These are phyloP conservation scores for Zaprionus davidi DNA, from an alignment of 1,140 invertebrate genomes.

Conservation along the genomic window DNA sequence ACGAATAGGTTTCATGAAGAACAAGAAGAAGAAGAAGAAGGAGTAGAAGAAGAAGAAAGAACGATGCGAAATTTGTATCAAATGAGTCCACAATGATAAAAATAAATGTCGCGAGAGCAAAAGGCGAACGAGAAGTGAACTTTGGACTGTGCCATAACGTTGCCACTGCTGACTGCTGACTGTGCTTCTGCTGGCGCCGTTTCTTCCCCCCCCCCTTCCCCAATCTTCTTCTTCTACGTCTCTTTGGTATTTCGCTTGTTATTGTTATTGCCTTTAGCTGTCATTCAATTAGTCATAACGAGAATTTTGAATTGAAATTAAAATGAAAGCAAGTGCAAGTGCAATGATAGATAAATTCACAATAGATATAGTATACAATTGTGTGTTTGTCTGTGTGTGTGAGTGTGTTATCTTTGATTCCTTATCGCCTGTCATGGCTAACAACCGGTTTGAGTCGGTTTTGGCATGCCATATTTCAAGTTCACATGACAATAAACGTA, in stretches of 20 bases:
- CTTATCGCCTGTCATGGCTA: constrained; percentile 28
- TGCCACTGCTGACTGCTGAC: background rate
- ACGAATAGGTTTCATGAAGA: background rate
- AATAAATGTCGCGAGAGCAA: constrained; percentile 1
- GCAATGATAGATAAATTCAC: constrained; percentile 10
- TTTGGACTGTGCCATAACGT: constrained; percentile 3
- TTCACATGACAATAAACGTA: constrained; percentile 60
- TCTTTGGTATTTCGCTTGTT: background rate
- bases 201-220: background rate
- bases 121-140: background rate
- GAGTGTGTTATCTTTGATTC: constrained; percentile 23
- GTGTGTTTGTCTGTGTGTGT: background rate
- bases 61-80: background rate
- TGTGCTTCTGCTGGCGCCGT: constrained; percentile 1
- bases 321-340: constrained; percentile 30
- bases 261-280: constrained; percentile 9
- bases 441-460: constrained; percentile 53
- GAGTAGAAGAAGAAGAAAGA: background rate
- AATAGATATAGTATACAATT: constrained; percentile 4
- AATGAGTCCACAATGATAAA: constrained; percentile 27
- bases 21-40: background rate
- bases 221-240: background rate
- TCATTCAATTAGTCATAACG: constrained; percentile 41
- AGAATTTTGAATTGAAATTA: constrained; percentile 17
- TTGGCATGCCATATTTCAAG: constrained; percentile 48